Evolutionary conservation across 2,888 invertebrate genomes (phyloP), one percentile per base, ranked within the genome.

Genomic region (Sclerodermus sp.): DNA sequence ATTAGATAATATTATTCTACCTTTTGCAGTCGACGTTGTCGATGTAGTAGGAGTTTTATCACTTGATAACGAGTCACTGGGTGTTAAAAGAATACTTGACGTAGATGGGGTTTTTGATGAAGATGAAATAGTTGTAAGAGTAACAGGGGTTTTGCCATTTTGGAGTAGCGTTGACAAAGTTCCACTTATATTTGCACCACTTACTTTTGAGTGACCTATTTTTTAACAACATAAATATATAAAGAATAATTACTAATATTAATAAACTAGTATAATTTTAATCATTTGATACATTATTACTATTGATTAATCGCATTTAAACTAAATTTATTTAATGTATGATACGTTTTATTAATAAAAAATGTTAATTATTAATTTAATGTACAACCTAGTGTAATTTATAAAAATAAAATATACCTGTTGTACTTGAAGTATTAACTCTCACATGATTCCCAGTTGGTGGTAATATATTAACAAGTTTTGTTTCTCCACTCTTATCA

Each of bases 1-100:
- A 57, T 57, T 64, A 56, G 59, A 64, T 56, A 71, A 67, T 66
- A 58, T 49, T 59, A 62, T 66, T 73, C 68, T 76, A 76, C 76
- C 76, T 76, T 74, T 74, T 64, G 71, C 45, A 46, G 68, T 52
- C 31, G 66, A 49, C 15, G 62, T 53, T n/a, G 67, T 58, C 15
- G 63, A 47, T 31, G 65, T n/a, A n/a, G n/a, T n/a, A n/a, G n/a
- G n/a, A n/a, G n/a, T 53, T 49, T 63, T 49, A 42, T 58, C 55
- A 56, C 55, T 56, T 32, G 59, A n/a, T 13, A 62, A 47, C 23
- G 62, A 60, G 53, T 47, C 69, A 45, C 58, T 67, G 6, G 74
- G 64, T 1, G 73, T 66, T 46, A 73, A 60, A 42, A 74, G 53
- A 48, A 72, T 64, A 50, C 65, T 73, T 23, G 73, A 68, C 16